A percentile compares a stretch with the other conserved stretches of the same genome.
phyloP scores from a whole-genome alignment of 2,888 invertebrate species.

The Polietes domitor region DNA sequence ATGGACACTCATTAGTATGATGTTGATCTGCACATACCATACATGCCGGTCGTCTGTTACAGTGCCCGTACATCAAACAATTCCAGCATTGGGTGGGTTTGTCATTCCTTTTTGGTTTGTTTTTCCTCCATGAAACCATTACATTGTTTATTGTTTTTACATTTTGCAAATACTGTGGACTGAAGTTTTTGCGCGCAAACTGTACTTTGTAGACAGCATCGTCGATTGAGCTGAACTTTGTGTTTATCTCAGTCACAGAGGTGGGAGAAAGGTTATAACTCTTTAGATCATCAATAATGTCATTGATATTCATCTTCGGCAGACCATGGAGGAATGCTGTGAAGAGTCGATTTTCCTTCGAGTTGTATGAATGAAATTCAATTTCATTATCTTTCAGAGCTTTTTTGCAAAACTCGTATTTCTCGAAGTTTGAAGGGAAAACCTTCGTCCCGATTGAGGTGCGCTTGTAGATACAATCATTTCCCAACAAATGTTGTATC shows the following conservation, averaged over 20 bases:
- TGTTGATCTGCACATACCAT: neutral
- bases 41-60: conserved; percentile 14
- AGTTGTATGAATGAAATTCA: conserved; percentile 6
- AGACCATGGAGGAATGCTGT: no score
- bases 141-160: conserved; percentile 27
- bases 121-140: conserved; percentile 18
- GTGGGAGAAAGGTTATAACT: neutral
- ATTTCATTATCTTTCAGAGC: conserved; percentile 1
- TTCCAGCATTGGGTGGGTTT: conserved; percentile 45
- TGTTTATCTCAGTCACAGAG: neutral
- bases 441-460: no score
- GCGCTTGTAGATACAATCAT: neutral
- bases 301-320: neutral
- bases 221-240: conserved; percentile 9
- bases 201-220: no score
- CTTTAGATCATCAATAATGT: neutral
- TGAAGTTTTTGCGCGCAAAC: conserved; percentile 6
- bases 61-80: conserved; percentile 36
- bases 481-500: conserved; percentile 12
- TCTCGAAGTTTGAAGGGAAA: neutral
- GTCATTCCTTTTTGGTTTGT: neutral
- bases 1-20: neutral
- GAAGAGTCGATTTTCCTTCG: no score
- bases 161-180: conserved; percentile 9
- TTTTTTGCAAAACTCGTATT: neutral